These are phyloP conservation scores for Anas platyrhynchos DNA, from an alignment of 2,113 vertebrate genomes.

Conservation along the genomic window DNA sequence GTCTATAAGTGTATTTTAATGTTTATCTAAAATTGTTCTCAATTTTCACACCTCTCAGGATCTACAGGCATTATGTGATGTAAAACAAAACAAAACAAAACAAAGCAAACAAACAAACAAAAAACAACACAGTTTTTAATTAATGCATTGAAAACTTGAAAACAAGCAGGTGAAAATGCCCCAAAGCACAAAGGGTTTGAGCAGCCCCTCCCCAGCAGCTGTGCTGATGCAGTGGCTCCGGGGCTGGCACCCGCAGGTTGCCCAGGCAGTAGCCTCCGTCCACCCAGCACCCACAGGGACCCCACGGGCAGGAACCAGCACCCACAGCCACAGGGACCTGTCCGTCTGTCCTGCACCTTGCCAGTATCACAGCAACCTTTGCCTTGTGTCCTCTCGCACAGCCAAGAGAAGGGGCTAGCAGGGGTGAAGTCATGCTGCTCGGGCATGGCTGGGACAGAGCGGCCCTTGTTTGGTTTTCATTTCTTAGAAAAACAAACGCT, in stretches of 20 bases:
- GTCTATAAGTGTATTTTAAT: not conserved
- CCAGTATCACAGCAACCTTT: not conserved
- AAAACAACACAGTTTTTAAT: not conserved
- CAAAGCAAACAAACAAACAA: too few relatives aligned
- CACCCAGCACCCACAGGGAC: not conserved
- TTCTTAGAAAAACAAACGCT: not conserved
- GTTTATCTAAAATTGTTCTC: not conserved
- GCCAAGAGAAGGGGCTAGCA: not conserved
- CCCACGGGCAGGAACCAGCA: not conserved
- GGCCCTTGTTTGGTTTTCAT: not conserved
- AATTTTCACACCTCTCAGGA: not conserved
- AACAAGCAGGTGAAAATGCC: not conserved
- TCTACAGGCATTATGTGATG: not conserved
- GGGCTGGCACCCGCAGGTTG: not conserved
- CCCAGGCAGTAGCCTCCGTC: not conserved
- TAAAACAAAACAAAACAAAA: not conserved
- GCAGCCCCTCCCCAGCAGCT: not conserved
- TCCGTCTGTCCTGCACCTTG: too few relatives aligned
- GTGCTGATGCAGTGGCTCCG: fast-evolving
- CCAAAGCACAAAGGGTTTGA: not conserved
- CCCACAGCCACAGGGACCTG: not conserved
- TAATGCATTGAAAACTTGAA: not conserved
- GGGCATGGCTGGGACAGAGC: not conserved
- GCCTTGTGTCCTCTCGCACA: not conserved
- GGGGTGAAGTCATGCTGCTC: not conserved